Evolutionary conservation across 2,888 invertebrate genomes (phyloP).

Genomic region (Cosmia pyralina): DNA sequence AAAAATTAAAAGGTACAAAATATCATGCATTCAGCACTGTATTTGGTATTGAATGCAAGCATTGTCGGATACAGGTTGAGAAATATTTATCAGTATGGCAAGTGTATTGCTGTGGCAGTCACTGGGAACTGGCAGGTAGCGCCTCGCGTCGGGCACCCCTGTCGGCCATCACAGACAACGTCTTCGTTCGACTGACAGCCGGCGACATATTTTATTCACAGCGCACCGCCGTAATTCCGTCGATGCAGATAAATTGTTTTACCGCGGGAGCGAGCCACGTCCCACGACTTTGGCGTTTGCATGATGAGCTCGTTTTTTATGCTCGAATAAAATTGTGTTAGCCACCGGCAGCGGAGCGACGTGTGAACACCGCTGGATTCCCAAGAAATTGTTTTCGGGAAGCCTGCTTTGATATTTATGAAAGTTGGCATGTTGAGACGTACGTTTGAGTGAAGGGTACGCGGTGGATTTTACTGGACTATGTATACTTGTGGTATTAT

Average conservation of each 20-base stretch:
- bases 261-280: conserved; percentile 87
- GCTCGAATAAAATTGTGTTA: conserved; percentile 90
- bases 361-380: conserved; percentile 84
- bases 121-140: conserved; percentile 40
- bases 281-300: conserved; percentile 88
- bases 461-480: conserved; percentile 75
- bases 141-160: conserved; percentile 71
- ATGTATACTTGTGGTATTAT: conserved; percentile 62
- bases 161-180: conserved; percentile 74
- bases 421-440: conserved; percentile 82
- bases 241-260: conserved; percentile 91
- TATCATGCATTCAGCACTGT: conserved; percentile 24
- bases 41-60: conserved; percentile 36
- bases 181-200: conserved; percentile 86
- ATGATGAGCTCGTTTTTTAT: conserved; percentile 90
- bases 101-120: conserved; percentile 20
- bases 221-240: conserved; percentile 88
- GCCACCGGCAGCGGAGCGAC: conserved; percentile 80
- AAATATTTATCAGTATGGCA: conserved; percentile 41
- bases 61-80: conserved; percentile 33
- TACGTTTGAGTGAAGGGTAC: conserved; percentile 84
- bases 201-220: conserved; percentile 90
- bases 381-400: conserved; percentile 86
- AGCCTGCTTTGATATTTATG: conserved; percentile 89
- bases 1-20: conserved; percentile 24